Evolutionary conservation across 2,113 vertebrate genomes (phyloP).

Genomic region (Kryptolebias marmoratus): DNA sequence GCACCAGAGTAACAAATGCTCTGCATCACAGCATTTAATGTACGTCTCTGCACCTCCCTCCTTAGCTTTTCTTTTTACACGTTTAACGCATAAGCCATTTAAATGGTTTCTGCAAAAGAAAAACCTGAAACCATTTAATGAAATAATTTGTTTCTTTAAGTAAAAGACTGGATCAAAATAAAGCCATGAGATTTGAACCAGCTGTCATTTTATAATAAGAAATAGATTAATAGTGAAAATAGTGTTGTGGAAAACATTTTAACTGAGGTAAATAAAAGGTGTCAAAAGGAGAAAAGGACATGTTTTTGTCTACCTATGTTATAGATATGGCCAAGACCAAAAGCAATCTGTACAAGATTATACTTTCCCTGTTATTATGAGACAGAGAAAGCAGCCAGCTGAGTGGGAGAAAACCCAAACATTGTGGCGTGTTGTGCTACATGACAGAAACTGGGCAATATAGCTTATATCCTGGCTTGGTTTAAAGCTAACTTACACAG

Average conservation of each 20-base stretch:
- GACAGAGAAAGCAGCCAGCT: too few species aligned
- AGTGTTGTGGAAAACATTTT: background rate
- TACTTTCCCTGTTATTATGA: too few species aligned
- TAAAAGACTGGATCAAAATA: background rate
- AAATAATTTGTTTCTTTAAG: background rate
- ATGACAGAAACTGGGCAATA: too few species aligned
- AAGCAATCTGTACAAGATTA: too few species aligned
- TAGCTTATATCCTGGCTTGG: too few species aligned
- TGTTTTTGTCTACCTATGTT: too few species aligned
- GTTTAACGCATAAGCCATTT: background rate
- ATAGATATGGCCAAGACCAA: too few species aligned
- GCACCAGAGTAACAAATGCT: slow-evolving; percentile 22
- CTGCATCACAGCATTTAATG: background rate
- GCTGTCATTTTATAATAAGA: background rate
- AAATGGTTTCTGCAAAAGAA: background rate
- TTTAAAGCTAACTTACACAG: too few species aligned
- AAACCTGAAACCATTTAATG: background rate
- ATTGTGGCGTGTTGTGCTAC: too few species aligned
- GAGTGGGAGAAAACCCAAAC: too few species aligned
- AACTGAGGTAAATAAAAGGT: background rate
- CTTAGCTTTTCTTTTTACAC: background rate
- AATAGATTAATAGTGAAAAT: background rate
- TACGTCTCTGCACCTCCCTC: background rate
- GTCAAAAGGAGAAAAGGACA: background rate
- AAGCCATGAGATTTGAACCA: background rate